Percentiles rank a stretch among this genome's conserved stretches.
Conservation (phyloP, 2,888 invertebrate genomes). For the Caenorhabditis sulstoni region DNA sequence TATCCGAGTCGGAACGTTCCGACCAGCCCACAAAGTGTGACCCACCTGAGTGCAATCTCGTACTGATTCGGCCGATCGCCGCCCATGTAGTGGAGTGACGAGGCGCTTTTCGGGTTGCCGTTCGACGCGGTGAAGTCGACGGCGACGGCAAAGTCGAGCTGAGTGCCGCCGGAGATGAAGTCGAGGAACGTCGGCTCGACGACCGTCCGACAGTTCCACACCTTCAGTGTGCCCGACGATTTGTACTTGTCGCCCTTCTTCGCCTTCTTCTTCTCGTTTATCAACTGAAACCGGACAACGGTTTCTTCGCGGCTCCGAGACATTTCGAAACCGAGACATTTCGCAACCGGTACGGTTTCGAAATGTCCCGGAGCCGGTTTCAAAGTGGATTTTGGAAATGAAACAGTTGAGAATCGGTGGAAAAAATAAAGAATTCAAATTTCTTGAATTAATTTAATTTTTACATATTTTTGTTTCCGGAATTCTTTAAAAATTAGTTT, state of each 20-base stretch:
- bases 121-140: conserved; percentile 83
- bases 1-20: no score
- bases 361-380: no score
- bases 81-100: conserved; percentile 82
- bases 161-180: conserved; percentile 83
- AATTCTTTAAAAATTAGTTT: no score
- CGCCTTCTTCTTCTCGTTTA: conserved; percentile 82
- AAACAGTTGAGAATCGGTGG: background rate
- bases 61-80: conserved; percentile 82
- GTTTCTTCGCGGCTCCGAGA: no score
- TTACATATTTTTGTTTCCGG: no score
- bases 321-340: no score
- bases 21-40: no score
- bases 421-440: background rate
- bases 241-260: conserved; percentile 83
- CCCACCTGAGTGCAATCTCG: conserved; percentile 80
- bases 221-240: conserved; percentile 82
- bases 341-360: no score
- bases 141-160: conserved; percentile 82
- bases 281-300: conserved; percentile 81
- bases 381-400: no score
- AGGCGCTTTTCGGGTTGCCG: conserved; percentile 81
- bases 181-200: conserved; percentile 83
- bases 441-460: no score
- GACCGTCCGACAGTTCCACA: conserved; percentile 79